phyloP scores from a whole-genome alignment of 92 coral and sea anemone genomes.

The Umimayanthus kanabou region DNA sequence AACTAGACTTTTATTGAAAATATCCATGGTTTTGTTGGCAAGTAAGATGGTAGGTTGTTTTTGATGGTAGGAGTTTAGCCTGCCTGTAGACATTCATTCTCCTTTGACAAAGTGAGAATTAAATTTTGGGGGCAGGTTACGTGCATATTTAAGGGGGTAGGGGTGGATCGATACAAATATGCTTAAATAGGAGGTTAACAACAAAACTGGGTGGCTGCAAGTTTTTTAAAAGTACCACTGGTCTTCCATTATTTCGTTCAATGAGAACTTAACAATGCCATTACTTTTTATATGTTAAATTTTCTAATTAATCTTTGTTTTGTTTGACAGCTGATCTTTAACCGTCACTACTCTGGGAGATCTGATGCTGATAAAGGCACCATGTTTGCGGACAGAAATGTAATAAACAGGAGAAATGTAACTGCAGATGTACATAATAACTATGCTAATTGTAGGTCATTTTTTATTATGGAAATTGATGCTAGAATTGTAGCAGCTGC shows the following conservation, averaged over 20 bases:
- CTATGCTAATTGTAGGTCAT: constrained; percentile 56
- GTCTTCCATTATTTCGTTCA: no score
- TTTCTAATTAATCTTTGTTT: constrained; percentile 4
- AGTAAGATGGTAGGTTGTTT: not conserved
- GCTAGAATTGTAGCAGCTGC: no score
- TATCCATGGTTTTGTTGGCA: not conserved
- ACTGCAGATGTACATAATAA: constrained; percentile 56
- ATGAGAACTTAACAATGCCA: no score
- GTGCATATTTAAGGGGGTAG: no score
- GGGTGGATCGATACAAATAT: no score
- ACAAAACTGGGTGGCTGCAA: no score
- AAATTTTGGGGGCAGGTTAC: no score
- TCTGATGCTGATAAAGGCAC: constrained; percentile 65
- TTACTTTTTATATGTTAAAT: no score
- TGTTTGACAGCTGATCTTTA: constrained; percentile 49
- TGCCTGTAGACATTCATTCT: not conserved
- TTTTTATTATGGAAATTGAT: constrained; percentile 56
- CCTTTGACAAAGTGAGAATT: not conserved
- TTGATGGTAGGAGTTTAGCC: not conserved
- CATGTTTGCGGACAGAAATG: constrained; percentile 64
- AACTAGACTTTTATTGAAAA: no score
- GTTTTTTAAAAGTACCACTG: no score
- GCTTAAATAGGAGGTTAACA: no score
- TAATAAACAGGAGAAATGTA: constrained; percentile 63
- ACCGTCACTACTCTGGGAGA: constrained; percentile 55